Percentiles rank a stretch among this genome's conserved stretches.
Conservation (phyloP, 37 sponge, comb jelly and placozoan species). For the Beroe forskalii region DNA sequence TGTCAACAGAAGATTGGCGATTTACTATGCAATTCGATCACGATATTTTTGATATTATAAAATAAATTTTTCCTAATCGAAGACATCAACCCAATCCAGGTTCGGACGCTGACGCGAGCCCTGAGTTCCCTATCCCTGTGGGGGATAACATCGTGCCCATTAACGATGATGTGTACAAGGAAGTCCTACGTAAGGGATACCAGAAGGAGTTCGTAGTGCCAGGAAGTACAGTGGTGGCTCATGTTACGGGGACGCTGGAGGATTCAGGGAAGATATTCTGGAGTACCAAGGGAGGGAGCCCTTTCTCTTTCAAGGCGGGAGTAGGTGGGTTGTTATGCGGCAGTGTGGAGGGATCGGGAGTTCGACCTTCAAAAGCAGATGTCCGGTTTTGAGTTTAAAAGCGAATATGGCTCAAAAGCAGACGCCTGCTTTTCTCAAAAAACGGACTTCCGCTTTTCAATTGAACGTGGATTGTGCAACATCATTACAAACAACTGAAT, state of each 20-base stretch:
- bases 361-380: no score
- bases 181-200: constrained; percentile 5
- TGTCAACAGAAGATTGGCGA: no score
- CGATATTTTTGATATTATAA: no score
- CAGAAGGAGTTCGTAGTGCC: constrained; percentile 9
- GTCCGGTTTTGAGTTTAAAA: no score
- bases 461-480: no score
- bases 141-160: background rate
- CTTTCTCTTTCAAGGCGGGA: constrained; percentile 44
- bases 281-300: constrained; percentile 55
- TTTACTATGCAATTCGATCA: no score
- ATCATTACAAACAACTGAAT: no score
- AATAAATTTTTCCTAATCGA: no score
- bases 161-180: constrained; percentile 53
- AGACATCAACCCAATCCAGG: constrained; percentile 27
- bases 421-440: no score
- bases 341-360: no score
- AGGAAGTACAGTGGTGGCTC: constrained; percentile 24
- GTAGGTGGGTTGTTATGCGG: constrained; percentile 1
- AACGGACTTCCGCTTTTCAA: no score
- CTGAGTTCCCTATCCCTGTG: constrained; percentile 11
- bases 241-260: constrained; percentile 8
- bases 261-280: constrained; percentile 48
- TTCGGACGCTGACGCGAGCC: background rate
- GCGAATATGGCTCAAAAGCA: no score